These are phyloP conservation scores for Therioaphis trifolii DNA, from an alignment of 2,888 invertebrate species.

Conservation along the genomic window DNA sequence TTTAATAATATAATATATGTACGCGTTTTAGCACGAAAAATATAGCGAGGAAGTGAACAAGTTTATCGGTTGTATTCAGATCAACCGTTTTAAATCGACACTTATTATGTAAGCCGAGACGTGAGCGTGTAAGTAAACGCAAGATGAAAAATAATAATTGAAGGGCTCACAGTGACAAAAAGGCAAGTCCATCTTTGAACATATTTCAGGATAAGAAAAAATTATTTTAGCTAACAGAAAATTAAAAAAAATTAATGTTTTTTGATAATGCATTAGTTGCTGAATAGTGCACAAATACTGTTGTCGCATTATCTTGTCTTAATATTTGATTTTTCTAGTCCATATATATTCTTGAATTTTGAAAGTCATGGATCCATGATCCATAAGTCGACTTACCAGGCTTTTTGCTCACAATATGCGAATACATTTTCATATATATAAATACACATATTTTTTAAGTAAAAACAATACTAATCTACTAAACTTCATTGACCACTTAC, in stretches of 20 bases:
- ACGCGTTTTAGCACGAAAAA: too few species aligned
- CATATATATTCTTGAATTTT: constrained; percentile 15
- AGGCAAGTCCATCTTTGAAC: constrained; percentile 3
- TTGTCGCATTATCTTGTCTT: constrained; percentile 1
- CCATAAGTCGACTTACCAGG: neutral
- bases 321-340: neutral
- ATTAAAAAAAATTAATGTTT: neutral
- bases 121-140: too few species aligned
- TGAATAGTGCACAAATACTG: neutral
- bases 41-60: too few species aligned
- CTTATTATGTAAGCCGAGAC: too few species aligned
- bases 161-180: constrained; percentile 5
- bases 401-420: neutral
- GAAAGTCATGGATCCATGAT: too few species aligned
- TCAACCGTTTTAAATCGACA: too few species aligned
- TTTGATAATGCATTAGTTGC: neutral
- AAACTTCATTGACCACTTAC: neutral
- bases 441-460: neutral
- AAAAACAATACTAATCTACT: neutral
- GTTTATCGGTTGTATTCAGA: too few species aligned
- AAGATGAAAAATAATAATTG: too few species aligned
- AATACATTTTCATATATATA: neutral
- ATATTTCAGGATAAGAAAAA: neutral
- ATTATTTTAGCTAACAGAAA: neutral
- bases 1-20: too few species aligned